phyloP scores from a whole-genome alignment of 2,888 invertebrate genomes.

The Lithosia quadra region DNA sequence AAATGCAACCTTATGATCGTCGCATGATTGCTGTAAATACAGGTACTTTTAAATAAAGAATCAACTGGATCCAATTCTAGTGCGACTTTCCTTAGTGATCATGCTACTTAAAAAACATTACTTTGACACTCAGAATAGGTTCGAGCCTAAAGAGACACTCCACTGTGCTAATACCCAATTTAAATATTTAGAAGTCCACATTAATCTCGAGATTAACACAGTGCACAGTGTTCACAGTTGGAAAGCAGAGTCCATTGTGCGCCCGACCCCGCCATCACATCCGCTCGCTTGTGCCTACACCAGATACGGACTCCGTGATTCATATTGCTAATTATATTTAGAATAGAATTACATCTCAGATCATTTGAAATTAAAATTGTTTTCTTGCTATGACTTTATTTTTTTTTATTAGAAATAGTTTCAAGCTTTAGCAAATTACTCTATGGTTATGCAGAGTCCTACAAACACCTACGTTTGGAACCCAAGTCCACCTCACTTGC shows the following conservation, averaged over 20 bases:
- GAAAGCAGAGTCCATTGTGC: slow-evolving; percentile 38
- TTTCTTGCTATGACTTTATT: background rate
- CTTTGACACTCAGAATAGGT: background rate
- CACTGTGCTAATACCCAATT: slow-evolving; percentile 1
- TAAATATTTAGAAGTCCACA: slow-evolving; percentile 16
- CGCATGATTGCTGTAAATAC: background rate
- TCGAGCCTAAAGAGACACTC: background rate
- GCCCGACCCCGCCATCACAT: slow-evolving; percentile 37
- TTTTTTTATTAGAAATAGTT: no score
- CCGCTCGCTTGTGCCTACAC: slow-evolving; percentile 40
- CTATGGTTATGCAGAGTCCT: no score
- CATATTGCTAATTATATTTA: slow-evolving; percentile 25
- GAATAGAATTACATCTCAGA: background rate
- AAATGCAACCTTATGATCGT: no score
- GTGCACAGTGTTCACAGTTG: slow-evolving; percentile 31
- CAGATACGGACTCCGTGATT: slow-evolving; percentile 48
- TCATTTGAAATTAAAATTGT: background rate
- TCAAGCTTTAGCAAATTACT: no score
- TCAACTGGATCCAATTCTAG: background rate
- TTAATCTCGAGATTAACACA: slow-evolving; percentile 27
- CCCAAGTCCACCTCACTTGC: no score
- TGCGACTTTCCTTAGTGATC: background rate
- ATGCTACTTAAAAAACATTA: background rate
- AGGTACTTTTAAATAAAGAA: background rate
- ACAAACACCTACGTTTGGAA: no score